Base-by-base conservation (phyloP, 2,113 vertebrate genomes). In the Boulengeromyrus knoepffleri region DNA sequence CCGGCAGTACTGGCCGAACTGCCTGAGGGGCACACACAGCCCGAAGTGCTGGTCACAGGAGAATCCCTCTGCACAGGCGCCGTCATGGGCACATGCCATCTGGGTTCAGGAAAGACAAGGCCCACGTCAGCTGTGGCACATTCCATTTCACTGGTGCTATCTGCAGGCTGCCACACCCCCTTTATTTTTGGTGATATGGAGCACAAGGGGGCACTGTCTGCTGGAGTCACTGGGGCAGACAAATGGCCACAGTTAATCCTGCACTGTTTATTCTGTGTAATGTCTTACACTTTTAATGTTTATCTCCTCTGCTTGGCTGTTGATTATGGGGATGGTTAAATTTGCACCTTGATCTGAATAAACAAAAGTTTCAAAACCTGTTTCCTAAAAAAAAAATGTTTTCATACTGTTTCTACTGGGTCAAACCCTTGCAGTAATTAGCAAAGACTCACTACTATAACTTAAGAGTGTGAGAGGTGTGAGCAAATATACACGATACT, bases 31-130 rank as follows among this genome's bases (percentile, higher is more conserved):
- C 58, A 97, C 95, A 66, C 97, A 98, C 89, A 96, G 92, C 3
- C 96, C 96, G 56, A 97, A 98, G 93, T 98, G 97, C 0, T 96
- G 96, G 84, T 98, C 97, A 0, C 97, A 98, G 88, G 96, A 97
- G 19, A 95, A 95, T 0, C 97, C 97, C 0, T 89, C 94, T 7
- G 95, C 92, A 85, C 97, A 98, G 27, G 91, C 92, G 17, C 91
- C 39, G 93, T 95, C 94, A 0, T 95, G 94, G 62, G 95, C 93
- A 84, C 97, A 98, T 0, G 80, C 9, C 1, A 93, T 92, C 97
- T 98, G 93, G 91, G 83, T 62, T 2, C 19, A 49, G 42, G 19
- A 58, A 12, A 46, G 58, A 46, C 42, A 42, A 46, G 42, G 45
- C 42, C 39, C 45, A n/a, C 9, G 2, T 52, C 74, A 46, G 39